Conservation (phyloP, 53 echinoderm and acorn worm species). For the Apostichopus leukothele region DNA sequence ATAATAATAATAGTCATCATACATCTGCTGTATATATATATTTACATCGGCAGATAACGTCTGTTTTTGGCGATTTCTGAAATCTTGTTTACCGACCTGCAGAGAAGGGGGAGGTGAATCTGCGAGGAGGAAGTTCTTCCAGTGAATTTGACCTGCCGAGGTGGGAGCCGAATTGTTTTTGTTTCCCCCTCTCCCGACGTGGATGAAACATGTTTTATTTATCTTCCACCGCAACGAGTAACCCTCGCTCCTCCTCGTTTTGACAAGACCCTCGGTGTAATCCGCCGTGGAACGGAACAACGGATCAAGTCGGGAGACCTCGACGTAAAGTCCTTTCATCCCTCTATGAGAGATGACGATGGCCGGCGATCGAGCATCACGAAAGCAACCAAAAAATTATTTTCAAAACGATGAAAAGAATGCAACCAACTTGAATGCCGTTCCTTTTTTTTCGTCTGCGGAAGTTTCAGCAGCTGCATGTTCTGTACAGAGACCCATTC, state of each 20-base stretch:
- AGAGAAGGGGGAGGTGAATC: background rate
- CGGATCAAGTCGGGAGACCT: background rate
- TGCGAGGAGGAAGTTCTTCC: background rate
- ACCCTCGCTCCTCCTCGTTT: background rate
- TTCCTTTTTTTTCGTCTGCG: too few species aligned
- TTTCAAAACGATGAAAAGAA: too few species aligned
- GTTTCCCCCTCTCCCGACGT: background rate
- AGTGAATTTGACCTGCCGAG: background rate
- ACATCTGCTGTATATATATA: constrained; percentile 12
- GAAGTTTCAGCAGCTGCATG: background rate
- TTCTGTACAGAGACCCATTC: background rate
- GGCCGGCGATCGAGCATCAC: background rate
- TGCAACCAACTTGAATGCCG: too few species aligned
- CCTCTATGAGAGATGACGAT: background rate
- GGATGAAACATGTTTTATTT: background rate
- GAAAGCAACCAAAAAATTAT: too few species aligned
- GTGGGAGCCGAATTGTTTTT: background rate
- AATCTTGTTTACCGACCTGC: background rate
- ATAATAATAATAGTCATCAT: background rate
- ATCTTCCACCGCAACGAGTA: background rate
- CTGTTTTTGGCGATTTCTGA: constrained; percentile 19
- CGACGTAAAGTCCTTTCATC: background rate
- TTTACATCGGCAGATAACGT: background rate
- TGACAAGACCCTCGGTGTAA: background rate
- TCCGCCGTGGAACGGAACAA: background rate